Evolutionary conservation across 2,797 vertebrate species (phyloP).

Genomic region (Micropoecilia bifurca): DNA sequence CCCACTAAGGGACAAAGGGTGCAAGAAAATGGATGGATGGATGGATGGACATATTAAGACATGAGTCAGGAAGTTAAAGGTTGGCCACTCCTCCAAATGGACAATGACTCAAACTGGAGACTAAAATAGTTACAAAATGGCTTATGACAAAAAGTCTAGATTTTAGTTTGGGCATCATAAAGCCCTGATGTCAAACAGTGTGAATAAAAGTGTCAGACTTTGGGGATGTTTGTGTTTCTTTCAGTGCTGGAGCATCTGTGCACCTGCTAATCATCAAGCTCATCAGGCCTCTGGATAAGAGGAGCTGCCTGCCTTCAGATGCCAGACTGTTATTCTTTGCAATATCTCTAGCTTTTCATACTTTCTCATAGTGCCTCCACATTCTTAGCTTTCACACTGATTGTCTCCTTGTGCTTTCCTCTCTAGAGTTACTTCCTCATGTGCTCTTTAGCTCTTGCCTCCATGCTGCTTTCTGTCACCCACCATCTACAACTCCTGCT

Average conservation of each 20-base stretch:
- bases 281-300: not conserved
- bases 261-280: not conserved
- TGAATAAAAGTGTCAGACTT: not conserved
- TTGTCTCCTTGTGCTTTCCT: not conserved
- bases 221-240: not conserved
- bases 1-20: no score
- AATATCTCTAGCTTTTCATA: not conserved
- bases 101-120: not conserved
- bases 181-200: not conserved
- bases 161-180: not conserved
- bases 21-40: no score
- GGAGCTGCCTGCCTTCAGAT: not conserved
- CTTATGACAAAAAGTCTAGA: not conserved
- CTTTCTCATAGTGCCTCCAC: not conserved
- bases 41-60: not conserved
- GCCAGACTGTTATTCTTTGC: not conserved
- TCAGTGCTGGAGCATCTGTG: not conserved
- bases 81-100: not conserved
- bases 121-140: not conserved
- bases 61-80: not conserved
- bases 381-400: not conserved
- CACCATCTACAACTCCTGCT: not conserved
- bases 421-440: not conserved
- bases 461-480: not conserved
- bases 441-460: not conserved